Conservation (phyloP, 2,113 vertebrate species). For the Lepus europaeus region DNA sequence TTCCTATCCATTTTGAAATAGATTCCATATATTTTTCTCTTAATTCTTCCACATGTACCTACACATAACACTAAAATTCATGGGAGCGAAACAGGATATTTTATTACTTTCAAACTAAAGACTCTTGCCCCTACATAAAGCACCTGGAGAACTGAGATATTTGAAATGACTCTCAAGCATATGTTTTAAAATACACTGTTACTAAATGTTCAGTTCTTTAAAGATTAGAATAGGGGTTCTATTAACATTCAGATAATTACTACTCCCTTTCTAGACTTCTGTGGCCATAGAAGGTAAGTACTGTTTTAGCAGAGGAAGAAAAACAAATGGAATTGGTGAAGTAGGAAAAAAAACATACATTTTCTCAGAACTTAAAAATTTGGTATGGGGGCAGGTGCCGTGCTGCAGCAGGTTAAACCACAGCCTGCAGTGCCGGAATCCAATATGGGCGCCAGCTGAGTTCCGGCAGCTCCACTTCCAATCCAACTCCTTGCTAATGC, state of each 20-base stretch:
- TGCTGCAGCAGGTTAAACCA: too few species aligned
- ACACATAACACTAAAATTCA: background rate
- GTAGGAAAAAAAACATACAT: background rate
- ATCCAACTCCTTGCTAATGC: too few species aligned
- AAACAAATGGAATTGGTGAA: background rate
- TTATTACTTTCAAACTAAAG: background rate
- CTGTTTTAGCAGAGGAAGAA: background rate
- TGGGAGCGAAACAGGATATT: background rate
- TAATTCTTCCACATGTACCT: background rate
- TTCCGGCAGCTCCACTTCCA: too few species aligned
- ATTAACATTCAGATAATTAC: constrained; percentile 7
- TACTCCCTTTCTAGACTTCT: background rate
- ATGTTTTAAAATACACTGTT: constrained; percentile 9
- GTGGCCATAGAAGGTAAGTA: background rate
- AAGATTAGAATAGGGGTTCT: background rate
- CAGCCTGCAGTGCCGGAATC: too few species aligned
- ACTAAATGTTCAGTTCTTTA: background rate
- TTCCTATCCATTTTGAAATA: background rate
- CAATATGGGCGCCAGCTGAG: too few species aligned
- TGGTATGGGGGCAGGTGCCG: too few species aligned
- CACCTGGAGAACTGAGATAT: background rate
- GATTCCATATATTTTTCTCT: background rate
- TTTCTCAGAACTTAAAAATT: background rate
- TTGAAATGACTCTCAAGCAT: background rate
- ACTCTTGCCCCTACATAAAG: background rate